Percentiles rank a stretch among this genome's conserved stretches.
Evolutionary conservation across 2,888 invertebrate species (phyloP).

Genomic region (Cancer borealis): DNA sequence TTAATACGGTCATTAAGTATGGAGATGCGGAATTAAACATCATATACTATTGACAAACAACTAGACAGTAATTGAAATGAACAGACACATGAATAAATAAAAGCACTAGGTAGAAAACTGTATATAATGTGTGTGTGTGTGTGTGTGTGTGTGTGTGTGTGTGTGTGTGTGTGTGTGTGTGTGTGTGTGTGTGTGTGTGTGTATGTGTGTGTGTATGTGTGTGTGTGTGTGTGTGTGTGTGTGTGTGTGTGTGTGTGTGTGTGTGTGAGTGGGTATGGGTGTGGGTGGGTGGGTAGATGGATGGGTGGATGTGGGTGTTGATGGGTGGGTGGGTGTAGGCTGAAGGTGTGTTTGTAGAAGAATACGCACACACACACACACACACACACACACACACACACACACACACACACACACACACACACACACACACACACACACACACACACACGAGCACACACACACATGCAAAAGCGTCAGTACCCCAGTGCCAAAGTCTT

Average conservation of each 20-base stretch:
- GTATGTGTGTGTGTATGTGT: not conserved
- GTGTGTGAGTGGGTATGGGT: not conserved
- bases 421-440: conserved; percentile 31
- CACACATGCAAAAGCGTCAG: conserved; percentile 26
- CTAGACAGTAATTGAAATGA: not conserved
- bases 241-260: not conserved
- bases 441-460: conserved; percentile 54
- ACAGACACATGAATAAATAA: not conserved
- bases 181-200: not conserved
- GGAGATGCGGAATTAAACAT: not conserved
- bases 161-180: conserved; percentile 12
- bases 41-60: not conserved
- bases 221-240: not conserved
- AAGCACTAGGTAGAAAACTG: not conserved
- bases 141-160: conserved; percentile 29
- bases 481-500: not conserved
- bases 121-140: conserved; percentile 11
- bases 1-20: not conserved
- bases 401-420: conserved; percentile 13
- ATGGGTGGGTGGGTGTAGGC: too few relatives aligned
- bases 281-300: too few relatives aligned
- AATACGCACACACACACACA: not conserved
- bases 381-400: not conserved
- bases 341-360: too few relatives aligned
- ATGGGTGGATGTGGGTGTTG: too few relatives aligned